phyloP scores from a whole-genome alignment of 30 jellyfish, hydroid and myxozoan genomes.

The Aurelia coerulea region DNA sequence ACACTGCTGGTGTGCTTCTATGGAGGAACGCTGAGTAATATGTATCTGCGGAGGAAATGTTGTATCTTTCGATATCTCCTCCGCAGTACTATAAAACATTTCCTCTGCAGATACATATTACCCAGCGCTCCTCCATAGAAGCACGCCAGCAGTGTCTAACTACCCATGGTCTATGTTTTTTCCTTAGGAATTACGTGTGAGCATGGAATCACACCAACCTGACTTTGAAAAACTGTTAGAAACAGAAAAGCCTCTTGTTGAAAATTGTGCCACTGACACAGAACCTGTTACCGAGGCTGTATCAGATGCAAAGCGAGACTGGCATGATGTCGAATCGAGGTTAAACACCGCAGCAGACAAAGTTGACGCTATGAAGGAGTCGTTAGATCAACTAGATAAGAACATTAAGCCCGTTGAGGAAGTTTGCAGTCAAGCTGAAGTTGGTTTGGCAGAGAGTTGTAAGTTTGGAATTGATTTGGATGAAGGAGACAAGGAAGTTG shows the following conservation, averaged over 20 bases:
- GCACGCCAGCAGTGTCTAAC: too few species aligned
- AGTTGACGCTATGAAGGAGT: slow-evolving; percentile 70
- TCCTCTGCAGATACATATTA: too few species aligned
- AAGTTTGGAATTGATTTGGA: slow-evolving; percentile 76
- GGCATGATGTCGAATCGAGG: slow-evolving; percentile 63
- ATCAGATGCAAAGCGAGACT: slow-evolving; percentile 56
- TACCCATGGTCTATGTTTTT: neutral
- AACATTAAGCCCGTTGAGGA: slow-evolving; percentile 74
- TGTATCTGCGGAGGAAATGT: too few species aligned
- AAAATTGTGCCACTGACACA: slow-evolving; percentile 72
- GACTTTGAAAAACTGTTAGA: slow-evolving; percentile 52
- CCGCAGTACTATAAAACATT: too few species aligned
- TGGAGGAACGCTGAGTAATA: too few species aligned
- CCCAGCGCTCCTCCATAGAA: too few species aligned
- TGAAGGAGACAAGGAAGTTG: slow-evolving; percentile 69
- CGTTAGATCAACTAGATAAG: slow-evolving; percentile 37
- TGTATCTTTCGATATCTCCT: too few species aligned
- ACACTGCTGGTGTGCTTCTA: too few species aligned
- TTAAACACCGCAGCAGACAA: slow-evolving; percentile 51
- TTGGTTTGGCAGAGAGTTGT: slow-evolving; percentile 42
- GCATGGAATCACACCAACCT: slow-evolving; percentile 63
- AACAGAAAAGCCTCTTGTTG: slow-evolving; percentile 58
- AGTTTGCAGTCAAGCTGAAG: slow-evolving; percentile 59
- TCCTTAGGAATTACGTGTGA: slow-evolving; percentile 52
- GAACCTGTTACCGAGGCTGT: slow-evolving; percentile 81